These are phyloP conservation scores for Xylocopa sonorina DNA, from an alignment of 1,140 invertebrate genomes.

Conservation along the genomic window DNA sequence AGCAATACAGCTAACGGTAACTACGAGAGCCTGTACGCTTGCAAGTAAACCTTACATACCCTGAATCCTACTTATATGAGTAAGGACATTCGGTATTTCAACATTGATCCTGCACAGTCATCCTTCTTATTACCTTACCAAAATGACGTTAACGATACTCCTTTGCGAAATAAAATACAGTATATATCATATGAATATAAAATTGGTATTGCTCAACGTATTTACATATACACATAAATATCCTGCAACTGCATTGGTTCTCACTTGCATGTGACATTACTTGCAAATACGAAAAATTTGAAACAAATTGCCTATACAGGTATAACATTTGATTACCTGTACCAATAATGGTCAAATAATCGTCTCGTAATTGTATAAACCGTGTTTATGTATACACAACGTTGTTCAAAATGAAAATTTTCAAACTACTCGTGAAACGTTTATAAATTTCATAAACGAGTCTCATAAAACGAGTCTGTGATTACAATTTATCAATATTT, in stretches of 20 bases:
- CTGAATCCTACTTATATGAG: neutral
- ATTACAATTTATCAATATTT: slow-evolving; percentile 49
- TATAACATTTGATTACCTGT: too few relatives aligned
- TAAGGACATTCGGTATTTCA: slow-evolving; percentile 21
- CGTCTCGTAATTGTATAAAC: too few relatives aligned
- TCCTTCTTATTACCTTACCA: neutral
- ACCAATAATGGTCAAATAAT: too few relatives aligned
- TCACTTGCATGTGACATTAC: too few relatives aligned
- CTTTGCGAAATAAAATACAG: neutral
- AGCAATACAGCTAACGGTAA: slow-evolving; percentile 56
- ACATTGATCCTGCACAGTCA: neutral
- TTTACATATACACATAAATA: too few relatives aligned
- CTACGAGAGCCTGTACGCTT: slow-evolving; percentile 13
- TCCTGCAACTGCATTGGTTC: too few relatives aligned
- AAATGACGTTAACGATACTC: neutral
- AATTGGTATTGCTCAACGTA: too few relatives aligned
- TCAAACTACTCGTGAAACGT: neutral
- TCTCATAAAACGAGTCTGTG: neutral
- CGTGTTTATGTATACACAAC: too few relatives aligned
- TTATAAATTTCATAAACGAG: neutral
- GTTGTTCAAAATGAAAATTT: too few relatives aligned
- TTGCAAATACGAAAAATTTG: too few relatives aligned
- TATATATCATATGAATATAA: too few relatives aligned
- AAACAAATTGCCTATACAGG: too few relatives aligned
- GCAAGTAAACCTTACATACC: slow-evolving; percentile 44